Conservation (phyloP, 2,888 invertebrate genomes). For the Drosophila nr. perissopoda region DNA sequence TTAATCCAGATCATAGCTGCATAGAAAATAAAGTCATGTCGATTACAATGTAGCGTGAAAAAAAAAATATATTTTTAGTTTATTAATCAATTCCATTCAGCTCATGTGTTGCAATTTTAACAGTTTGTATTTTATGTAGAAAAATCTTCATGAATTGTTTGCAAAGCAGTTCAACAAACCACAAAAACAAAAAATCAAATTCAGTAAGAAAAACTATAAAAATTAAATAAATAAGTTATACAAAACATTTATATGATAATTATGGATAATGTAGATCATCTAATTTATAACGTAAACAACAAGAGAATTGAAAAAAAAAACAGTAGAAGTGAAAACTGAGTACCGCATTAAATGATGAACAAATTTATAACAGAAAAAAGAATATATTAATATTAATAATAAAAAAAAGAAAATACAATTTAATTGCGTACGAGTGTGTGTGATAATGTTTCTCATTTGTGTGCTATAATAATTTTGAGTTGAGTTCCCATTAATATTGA, state of each 20-base stretch:
- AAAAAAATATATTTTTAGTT: not conserved
- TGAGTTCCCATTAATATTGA: slow-evolving; percentile 74
- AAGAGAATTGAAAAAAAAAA: slow-evolving; percentile 19
- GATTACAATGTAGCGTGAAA: slow-evolving; percentile 3
- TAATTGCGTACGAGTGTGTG: slow-evolving; percentile 69
- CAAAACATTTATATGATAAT: slow-evolving; percentile 75
- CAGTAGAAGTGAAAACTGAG: slow-evolving; percentile 26
- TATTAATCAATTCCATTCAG: slow-evolving; percentile 10
- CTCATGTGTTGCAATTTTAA: slow-evolving; percentile 37
- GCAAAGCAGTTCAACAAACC: slow-evolving; percentile 41
- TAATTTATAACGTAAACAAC: slow-evolving; percentile 40
- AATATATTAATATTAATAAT: slow-evolving; percentile 39
- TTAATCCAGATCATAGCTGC: not conserved
- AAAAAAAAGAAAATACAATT: slow-evolving; percentile 41
- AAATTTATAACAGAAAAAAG: slow-evolving; percentile 62
- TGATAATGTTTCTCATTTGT: slow-evolving; percentile 35
- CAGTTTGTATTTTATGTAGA: slow-evolving; percentile 52
- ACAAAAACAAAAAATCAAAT: slow-evolving; percentile 37
- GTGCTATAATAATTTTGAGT: slow-evolving; percentile 57
- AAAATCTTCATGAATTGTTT: slow-evolving; percentile 54
- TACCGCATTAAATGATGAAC: slow-evolving; percentile 37
- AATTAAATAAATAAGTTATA: slow-evolving; percentile 61
- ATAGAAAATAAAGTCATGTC: slow-evolving; percentile 1
- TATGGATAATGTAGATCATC: slow-evolving; percentile 71
- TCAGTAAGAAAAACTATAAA: slow-evolving; percentile 14